A percentile compares a stretch with the other conserved stretches of the same genome.
Conservation (phyloP, 2,797 vertebrate genomes). For the Lepilemur septentrionalis region DNA sequence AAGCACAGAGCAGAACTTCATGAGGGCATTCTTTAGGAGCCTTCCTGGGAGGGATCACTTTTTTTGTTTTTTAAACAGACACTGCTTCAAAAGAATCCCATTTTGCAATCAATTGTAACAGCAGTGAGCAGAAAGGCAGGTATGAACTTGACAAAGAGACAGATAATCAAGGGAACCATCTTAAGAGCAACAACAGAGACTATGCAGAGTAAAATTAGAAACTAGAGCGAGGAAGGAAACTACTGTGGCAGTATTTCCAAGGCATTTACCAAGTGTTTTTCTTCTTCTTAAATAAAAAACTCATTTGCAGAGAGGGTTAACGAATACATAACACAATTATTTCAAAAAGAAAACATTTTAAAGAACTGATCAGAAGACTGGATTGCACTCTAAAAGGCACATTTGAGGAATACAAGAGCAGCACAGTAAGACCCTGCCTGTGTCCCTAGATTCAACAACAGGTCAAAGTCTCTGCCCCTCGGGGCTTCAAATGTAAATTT, state of each 20-base stretch:
- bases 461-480: not conserved
- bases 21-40: not conserved
- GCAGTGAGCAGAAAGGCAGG: constrained; percentile 26
- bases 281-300: not conserved
- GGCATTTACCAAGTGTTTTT: not conserved
- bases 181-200: not conserved
- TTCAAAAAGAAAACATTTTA: not conserved
- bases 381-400: not conserved
- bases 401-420: not conserved
- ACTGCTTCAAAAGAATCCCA: not conserved
- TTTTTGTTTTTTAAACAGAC: not conserved
- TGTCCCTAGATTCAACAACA: not conserved
- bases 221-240: not conserved
- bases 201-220: not conserved
- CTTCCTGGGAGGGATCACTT: not conserved
- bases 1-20: not conserved
- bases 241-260: not conserved
- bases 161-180: not conserved
- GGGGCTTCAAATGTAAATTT: not conserved
- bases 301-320: not conserved
- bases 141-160: not conserved
- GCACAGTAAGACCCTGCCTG: not conserved
- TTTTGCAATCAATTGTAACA: constrained; percentile 10
- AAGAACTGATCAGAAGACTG: not conserved
- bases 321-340: not conserved